Conservation (phyloP, 1,140 invertebrate genomes). For the Araneus ventricosus region DNA sequence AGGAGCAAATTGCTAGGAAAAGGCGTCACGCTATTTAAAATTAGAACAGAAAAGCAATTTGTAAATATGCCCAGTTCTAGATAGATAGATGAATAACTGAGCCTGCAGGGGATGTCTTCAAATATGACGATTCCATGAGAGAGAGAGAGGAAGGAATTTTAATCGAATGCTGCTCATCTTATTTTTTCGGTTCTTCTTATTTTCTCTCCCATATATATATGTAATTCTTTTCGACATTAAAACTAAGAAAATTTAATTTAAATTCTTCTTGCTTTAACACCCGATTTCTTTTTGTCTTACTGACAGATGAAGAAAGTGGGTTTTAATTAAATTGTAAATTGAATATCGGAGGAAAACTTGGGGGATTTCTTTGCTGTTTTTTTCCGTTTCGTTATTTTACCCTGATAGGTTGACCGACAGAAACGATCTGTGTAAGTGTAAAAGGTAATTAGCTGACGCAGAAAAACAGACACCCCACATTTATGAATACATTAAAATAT, state of each 20-base stretch:
- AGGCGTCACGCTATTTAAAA: background rate
- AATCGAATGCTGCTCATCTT: slow-evolving; percentile 15
- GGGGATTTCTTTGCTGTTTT: background rate
- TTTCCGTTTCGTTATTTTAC: background rate
- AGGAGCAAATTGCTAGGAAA: background rate
- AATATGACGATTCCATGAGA: slow-evolving; percentile 15
- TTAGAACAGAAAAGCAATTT: slow-evolving; percentile 48
- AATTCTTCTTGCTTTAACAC: slow-evolving; percentile 33
- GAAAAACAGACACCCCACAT: background rate
- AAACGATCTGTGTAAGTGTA: background rate
- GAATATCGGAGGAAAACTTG: background rate
- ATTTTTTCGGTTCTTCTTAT: slow-evolving; percentile 18
- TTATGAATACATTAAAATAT: background rate
- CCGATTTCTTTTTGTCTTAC: slow-evolving; percentile 6
- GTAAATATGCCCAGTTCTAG: slow-evolving; percentile 31
- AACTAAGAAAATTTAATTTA: slow-evolving; percentile 35
- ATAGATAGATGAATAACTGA: slow-evolving; percentile 32
- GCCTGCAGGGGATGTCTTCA: slow-evolving; percentile 6
- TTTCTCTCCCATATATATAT: background rate
- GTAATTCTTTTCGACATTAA: slow-evolving; percentile 13
- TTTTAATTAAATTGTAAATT: slow-evolving; percentile 39
- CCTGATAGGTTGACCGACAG: background rate
- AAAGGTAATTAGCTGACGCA: background rate
- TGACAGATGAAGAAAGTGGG: slow-evolving; percentile 33
- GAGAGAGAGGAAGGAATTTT: slow-evolving; percentile 15